A percentile compares a stretch with the other conserved stretches of the same genome.
Conservation (phyloP, 2,113 vertebrate species). For the Sprattus sprattus region DNA sequence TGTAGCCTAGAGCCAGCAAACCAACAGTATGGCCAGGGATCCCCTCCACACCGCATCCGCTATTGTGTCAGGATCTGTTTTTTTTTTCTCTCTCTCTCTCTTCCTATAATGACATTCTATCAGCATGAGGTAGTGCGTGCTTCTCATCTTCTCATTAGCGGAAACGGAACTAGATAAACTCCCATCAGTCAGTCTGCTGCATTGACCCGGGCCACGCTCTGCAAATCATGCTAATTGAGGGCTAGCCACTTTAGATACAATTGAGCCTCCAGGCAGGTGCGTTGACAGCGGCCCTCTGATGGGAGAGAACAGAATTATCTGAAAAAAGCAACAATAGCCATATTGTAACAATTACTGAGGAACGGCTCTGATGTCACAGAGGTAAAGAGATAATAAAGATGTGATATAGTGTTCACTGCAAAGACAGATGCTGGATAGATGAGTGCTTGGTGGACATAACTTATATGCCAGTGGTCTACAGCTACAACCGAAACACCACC, state of each 20-base stretch:
- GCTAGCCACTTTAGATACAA: neutral
- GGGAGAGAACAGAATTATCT: neutral
- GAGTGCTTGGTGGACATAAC: neutral
- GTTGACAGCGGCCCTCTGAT: neutral
- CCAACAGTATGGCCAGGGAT: constrained; percentile 52
- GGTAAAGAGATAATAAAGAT: neutral
- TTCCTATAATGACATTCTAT: constrained; percentile 56
- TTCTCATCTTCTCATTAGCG: constrained; percentile 40
- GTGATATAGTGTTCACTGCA: neutral
- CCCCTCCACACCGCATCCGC: constrained; percentile 57
- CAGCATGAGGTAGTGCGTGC: constrained; percentile 56
- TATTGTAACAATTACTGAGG: neutral
- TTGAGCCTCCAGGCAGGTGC: neutral
- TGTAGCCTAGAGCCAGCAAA: constrained; percentile 51
- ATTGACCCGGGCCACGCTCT: constrained; percentile 5
- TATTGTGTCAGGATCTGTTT: constrained; percentile 58
- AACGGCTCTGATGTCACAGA: neutral
- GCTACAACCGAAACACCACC: neutral
- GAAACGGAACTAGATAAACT: constrained; percentile 9
- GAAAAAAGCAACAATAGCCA: neutral
- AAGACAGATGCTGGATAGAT: neutral
- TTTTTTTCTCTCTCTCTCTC: neutral
- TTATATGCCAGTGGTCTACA: neutral
- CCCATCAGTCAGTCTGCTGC: neutral
- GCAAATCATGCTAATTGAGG: constrained; percentile 17